Conservation (phyloP, 2,113 vertebrate species). For the Vidua macroura region DNA sequence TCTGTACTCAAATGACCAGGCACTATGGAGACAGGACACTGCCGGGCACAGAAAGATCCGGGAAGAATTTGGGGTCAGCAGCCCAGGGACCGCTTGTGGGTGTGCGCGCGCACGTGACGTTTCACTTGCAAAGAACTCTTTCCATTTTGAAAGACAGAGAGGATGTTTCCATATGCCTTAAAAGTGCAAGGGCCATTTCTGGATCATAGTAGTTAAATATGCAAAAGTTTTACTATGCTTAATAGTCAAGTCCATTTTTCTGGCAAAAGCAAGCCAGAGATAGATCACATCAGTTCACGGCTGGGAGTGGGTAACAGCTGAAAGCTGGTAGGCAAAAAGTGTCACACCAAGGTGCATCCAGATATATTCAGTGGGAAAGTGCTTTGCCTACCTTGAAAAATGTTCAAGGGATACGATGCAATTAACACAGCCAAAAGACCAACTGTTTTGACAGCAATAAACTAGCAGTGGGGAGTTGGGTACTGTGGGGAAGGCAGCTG, state of each 20-base stretch:
- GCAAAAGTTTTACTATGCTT: conserved; percentile 19
- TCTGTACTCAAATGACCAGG: background rate
- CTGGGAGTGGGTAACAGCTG: conserved; percentile 30
- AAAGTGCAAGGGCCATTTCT: conserved; percentile 70
- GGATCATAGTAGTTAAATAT: conserved; percentile 61
- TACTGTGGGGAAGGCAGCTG: background rate
- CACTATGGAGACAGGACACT: background rate
- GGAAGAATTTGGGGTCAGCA: background rate
- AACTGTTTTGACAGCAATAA: background rate
- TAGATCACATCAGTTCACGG: background rate
- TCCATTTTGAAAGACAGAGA: conserved; percentile 64
- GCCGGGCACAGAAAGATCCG: background rate
- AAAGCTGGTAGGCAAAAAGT: conserved; percentile 31
- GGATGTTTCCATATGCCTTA: conserved; percentile 57
- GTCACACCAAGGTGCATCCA: conserved; percentile 51
- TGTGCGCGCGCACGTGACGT: accelerated
- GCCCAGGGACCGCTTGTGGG: background rate
- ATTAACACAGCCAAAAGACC: conserved; percentile 36
- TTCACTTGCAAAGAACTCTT: background rate
- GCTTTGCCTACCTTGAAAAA: conserved; percentile 34
- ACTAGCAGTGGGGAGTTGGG: background rate
- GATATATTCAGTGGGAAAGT: conserved; percentile 32
- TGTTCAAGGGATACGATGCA: background rate
- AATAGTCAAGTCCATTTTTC: conserved; percentile 57
- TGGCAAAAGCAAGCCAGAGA: conserved; percentile 55